Base-by-base conservation (phyloP, 1,140 invertebrate genomes). In the Drosophila lacteicornis region DNA sequence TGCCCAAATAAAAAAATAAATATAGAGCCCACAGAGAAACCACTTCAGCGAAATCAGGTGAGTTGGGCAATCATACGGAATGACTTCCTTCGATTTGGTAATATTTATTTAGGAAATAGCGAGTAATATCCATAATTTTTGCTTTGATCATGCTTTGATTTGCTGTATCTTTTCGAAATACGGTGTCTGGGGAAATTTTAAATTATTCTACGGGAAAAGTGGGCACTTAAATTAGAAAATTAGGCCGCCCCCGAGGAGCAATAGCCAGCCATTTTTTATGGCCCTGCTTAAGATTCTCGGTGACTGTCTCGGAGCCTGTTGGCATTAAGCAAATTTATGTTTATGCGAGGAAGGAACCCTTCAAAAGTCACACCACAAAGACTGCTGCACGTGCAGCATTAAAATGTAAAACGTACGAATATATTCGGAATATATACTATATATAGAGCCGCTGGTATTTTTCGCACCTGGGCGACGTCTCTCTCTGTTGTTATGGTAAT, bases 31-130 rank as follows among this genome's bases (percentile, higher is more conserved):
- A 25, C 30, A 15, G 33, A 25, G 17, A 68, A 60, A 45, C 11
- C 43, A 70, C 69, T 70, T 27, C 40, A 68, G 47, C 51, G 47
- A 75, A 66, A 79, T 80, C 76, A 84, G 81, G 81, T 84, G 60
- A 73, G 77, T 80, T 62, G 50, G 13, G 46, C 36, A 68, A 78
- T 38, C 5, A 12, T 17, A 58, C n/a, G 42, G 3, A 40, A 57
- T 70, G 13, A 40, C 30, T 68, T 53, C 47, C 17, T 22, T 6
- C 22, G 36, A 40, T 68, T 68, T 22, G 22, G 25, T 40, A 69
- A 33, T 25, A 56, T 33, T 56, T 56, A 56, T 56, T 19, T 4
- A 27, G 13, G 25, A 45, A 27, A 40, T 30, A 12, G 13, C 12
- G 30, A 47, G 25, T 36, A 67, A 49, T 59, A 49, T 47, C 55